These are phyloP conservation scores for Trogon melanurus DNA, from an alignment of 2,113 vertebrate species.

Conservation along the genomic window DNA sequence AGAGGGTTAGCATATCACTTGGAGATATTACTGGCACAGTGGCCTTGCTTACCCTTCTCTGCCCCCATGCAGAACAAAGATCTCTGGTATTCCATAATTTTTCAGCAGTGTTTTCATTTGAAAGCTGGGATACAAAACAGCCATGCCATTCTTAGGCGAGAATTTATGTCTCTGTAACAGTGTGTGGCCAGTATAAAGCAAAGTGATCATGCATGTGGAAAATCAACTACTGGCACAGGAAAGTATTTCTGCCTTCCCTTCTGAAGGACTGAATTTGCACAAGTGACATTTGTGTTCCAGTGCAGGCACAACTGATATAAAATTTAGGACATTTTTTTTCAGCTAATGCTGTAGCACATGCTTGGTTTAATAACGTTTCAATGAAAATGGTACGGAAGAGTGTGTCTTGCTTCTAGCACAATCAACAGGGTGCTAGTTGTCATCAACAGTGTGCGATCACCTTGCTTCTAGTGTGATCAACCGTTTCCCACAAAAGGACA, in stretches of 20 bases:
- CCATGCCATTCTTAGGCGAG: not conserved
- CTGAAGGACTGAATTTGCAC: not conserved
- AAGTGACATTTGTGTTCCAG: not conserved
- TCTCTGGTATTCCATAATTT: not conserved
- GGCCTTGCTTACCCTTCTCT: not conserved
- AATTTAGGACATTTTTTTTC: not conserved
- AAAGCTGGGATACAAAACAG: not conserved
- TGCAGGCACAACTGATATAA: not conserved
- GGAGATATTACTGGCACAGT: not conserved
- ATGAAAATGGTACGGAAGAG: not conserved
- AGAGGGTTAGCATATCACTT: not conserved
- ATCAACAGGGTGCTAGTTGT: not conserved
- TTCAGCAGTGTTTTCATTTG: constrained; percentile 6
- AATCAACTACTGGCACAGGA: constrained; percentile 25
- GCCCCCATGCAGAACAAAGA: not conserved
- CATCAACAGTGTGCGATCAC: not conserved
- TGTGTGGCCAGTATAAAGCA: constrained; percentile 25
- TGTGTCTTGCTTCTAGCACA: not conserved
- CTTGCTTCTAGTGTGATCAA: not conserved
- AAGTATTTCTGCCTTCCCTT: not conserved
- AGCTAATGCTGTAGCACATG: not conserved
- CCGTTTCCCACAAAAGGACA: not conserved
- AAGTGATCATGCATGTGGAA: constrained; percentile 55
- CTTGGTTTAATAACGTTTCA: not conserved
- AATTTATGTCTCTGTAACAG: not conserved